These are phyloP conservation scores for Melanerpes aurifrons DNA, from an alignment of 2,113 vertebrate genomes.

Conservation along the genomic window DNA sequence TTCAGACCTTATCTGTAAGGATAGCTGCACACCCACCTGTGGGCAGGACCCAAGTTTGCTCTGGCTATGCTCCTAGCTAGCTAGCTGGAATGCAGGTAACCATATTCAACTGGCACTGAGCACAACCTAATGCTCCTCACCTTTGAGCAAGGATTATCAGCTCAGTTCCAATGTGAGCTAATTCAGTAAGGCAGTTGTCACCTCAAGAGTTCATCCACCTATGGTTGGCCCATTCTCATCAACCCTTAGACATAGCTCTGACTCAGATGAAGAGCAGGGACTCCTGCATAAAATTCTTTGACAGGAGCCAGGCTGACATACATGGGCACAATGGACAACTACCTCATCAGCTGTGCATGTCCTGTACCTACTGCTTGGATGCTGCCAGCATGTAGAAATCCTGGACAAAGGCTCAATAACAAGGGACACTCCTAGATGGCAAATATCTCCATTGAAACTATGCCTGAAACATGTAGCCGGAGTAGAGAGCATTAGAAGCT, in stretches of 20 bases:
- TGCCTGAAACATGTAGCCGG: not conserved
- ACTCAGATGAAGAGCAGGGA: not conserved
- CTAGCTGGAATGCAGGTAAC: not conserved
- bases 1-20: not conserved
- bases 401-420: not conserved
- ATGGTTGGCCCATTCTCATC: not conserved
- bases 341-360: accelerated
- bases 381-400: not conserved
- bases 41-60: not conserved
- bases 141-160: not conserved
- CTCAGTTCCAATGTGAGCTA: not conserved
- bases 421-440: not conserved
- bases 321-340: not conserved
- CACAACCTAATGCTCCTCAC: not conserved
- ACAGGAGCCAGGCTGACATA: not conserved
- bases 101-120: not conserved
- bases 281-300: not conserved
- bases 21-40: no score
- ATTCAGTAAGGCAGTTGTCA: not conserved
- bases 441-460: not conserved
- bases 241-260: not conserved
- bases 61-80: not conserved
- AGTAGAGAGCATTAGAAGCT: not conserved
- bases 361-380: not conserved
- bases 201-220: not conserved